Conservation (phyloP, 2,888 invertebrate genomes). For the Ichneumoninae sp. region DNA sequence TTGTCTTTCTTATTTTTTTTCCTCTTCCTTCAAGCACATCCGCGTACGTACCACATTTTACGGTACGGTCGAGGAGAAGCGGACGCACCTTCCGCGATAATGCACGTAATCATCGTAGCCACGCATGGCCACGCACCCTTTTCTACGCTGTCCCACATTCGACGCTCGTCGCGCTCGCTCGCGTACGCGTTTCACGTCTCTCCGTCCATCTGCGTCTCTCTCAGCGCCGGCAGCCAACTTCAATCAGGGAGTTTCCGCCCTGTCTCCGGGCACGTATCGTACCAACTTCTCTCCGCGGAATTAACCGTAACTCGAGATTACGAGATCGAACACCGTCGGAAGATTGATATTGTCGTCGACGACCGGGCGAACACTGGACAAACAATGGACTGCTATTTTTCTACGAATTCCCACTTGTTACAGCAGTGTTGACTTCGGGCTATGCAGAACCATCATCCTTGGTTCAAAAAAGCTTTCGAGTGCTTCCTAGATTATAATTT, state of each 20-base stretch:
- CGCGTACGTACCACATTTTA: slow-evolving; percentile 39
- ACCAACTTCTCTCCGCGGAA: slow-evolving; percentile 12
- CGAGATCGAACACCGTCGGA: not conserved
- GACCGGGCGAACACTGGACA: not conserved
- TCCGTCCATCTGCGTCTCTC: slow-evolving; percentile 17
- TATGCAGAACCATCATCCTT: no score
- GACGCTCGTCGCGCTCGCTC: slow-evolving; percentile 20
- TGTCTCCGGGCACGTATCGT: slow-evolving; percentile 39
- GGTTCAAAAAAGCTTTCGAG: not conserved
- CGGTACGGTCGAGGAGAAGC: slow-evolving; percentile 29
- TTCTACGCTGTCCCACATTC: slow-evolving; percentile 61
- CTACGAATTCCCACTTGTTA: not conserved
- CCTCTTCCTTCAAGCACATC: slow-evolving; percentile 17
- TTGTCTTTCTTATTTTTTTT: slow-evolving; percentile 17
- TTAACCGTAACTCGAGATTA: slow-evolving; percentile 24
- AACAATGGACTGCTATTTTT: not conserved
- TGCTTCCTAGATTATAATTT: not conserved
- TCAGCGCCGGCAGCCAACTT: slow-evolving; percentile 36
- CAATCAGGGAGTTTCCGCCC: slow-evolving; percentile 67
- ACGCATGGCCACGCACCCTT: slow-evolving; percentile 66
- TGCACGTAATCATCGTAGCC: slow-evolving; percentile 28
- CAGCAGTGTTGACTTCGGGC: not conserved
- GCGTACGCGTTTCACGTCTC: slow-evolving; percentile 22
- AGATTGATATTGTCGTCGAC: not conserved
- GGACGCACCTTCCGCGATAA: slow-evolving; percentile 44